Evolutionary conservation across 2,797 vertebrate genomes (phyloP), one percentile per base, ranked within the genome.

Genomic region (Anabacerthia variegaticeps): DNA sequence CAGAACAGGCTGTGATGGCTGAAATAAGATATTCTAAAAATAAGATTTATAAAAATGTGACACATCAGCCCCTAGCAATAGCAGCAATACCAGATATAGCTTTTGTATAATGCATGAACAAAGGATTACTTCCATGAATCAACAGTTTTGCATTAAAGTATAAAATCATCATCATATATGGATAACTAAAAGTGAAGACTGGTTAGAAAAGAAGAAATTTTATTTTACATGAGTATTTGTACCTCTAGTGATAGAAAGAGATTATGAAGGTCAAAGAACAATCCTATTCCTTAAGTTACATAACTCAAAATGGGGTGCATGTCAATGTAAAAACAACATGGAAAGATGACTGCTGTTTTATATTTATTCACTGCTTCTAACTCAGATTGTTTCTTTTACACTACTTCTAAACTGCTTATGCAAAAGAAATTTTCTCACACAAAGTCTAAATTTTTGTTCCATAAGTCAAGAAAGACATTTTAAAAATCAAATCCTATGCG

Each of bases 91-190:
- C 71, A 93, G 73, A 88, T 69, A 90, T 4, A 95, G 91, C 79
- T 92, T 84, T 92, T 93, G 89, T 90, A 86, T 90, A 87, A 95
- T 76, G 86, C 80, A 93, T 66, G 83, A 95, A 93, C 83, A 90
- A 27, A 82, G 91, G 85, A 95, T 93, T 95, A 77, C 85, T 94
- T 92, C 83, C 56, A 67, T 90, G 89, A 96, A 96, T 86, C 89
- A 93, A 97, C 89, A 92, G 79, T 88, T 85, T 89, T 91, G 67
- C 73, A 82, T 26, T 81, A 19, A 84, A 88, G 56, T 58, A 88
- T 55, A 95, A 90, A 94, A 79, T 61, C 73, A 65, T 61, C 52
- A 85, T 59, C 39, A 39, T 20, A 79, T 51, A 54, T 1, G 7
- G 44, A 61, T 36, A 85, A 85, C 51, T 55, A 49, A 18, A 88